These are phyloP conservation scores for Antheraea yamamai DNA, from an alignment of 2,888 invertebrate genomes.

Conservation along the genomic window DNA sequence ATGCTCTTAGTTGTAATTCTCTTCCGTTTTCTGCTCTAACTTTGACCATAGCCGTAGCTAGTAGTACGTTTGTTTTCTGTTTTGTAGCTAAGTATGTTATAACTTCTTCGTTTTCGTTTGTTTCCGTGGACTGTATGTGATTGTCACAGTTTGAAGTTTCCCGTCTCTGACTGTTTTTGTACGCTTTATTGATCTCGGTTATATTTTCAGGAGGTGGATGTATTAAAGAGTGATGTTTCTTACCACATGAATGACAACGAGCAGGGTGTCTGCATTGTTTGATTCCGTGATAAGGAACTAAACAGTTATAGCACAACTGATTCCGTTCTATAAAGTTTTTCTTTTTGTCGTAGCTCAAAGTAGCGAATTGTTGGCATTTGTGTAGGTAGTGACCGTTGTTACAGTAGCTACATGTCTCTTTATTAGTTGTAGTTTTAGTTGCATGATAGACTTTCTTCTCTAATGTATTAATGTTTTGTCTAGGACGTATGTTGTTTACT, in stretches of 20 bases:
- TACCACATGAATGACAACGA: neutral
- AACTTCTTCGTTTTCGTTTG: neutral
- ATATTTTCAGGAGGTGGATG: neutral
- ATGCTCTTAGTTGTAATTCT: too few relatives aligned
- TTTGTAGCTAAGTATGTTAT: neutral
- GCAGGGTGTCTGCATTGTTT: neutral
- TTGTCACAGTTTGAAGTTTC: neutral
- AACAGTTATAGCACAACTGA: neutral
- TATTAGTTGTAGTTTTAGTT: neutral
- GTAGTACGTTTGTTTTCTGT: neutral
- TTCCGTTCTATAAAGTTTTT: neutral
- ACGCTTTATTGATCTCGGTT: neutral
- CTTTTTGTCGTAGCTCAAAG: neutral
- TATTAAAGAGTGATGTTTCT: neutral
- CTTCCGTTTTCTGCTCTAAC: too few relatives aligned
- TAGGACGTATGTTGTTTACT: neutral
- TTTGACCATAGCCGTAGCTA: too few relatives aligned
- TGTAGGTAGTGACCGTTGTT: neutral
- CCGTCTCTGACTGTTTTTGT: neutral
- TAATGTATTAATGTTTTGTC: neutral
- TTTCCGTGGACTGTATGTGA: neutral
- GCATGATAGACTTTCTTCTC: neutral
- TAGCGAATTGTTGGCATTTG: neutral
- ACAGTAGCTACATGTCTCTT: neutral
- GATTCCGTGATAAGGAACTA: neutral